phyloP scores from a whole-genome alignment of 1,140 invertebrate species.

The Bombus sylvicola region DNA sequence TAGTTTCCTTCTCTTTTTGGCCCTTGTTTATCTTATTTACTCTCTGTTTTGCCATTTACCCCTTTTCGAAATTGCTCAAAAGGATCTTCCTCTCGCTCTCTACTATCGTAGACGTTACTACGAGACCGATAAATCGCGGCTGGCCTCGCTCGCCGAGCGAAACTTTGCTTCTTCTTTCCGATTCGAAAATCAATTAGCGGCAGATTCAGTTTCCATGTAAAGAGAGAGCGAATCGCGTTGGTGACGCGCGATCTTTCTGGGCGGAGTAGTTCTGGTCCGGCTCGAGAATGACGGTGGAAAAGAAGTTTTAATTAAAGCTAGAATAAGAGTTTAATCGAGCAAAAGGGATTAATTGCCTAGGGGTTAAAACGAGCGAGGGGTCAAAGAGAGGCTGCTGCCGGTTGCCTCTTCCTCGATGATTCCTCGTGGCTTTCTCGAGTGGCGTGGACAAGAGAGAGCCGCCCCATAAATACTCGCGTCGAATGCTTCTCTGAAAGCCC shows the following conservation, averaged over 20 bases:
- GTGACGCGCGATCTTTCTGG: constrained; percentile 59
- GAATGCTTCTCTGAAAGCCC: constrained; percentile 59
- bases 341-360: constrained; percentile 75
- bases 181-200: constrained; percentile 62
- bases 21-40: constrained; percentile 52
- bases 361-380: constrained; percentile 66
- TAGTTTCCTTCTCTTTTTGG: not conserved
- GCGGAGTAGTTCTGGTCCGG: not conserved
- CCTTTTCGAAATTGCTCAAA: constrained; percentile 26
- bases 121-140: not conserved
- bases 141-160: not conserved
- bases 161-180: constrained; percentile 41
- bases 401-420: constrained; percentile 26
- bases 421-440: constrained; percentile 55
- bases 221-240: constrained; percentile 54
- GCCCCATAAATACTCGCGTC: constrained; percentile 62
- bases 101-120: no score
- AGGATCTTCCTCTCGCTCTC: not conserved
- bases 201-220: constrained; percentile 58
- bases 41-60: constrained; percentile 16
- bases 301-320: constrained; percentile 77
- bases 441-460: constrained; percentile 45
- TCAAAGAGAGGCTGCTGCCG: constrained; percentile 60
- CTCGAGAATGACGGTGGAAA: constrained; percentile 57
- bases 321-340: constrained; percentile 77